Conservation (phyloP, 2,888 invertebrate genomes). For the Zaprionus obscuricornis region DNA sequence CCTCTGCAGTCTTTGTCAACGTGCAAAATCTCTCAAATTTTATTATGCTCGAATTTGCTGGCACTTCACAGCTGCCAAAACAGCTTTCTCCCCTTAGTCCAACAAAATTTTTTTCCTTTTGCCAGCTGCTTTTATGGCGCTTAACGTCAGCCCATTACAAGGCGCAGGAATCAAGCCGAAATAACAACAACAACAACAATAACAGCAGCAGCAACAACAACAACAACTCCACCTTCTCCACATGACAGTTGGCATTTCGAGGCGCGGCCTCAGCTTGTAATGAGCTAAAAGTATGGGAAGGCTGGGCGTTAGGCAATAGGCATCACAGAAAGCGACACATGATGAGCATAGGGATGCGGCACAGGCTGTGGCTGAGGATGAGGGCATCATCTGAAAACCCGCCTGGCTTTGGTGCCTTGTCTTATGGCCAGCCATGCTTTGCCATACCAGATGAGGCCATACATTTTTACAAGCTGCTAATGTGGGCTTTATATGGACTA, state of each 20-base stretch:
- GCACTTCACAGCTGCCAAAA: conserved; percentile 41
- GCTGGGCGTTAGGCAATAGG: too few species aligned
- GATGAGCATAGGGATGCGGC: conserved; percentile 30
- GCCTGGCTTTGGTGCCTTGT: conserved; percentile 36
- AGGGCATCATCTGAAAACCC: conserved; percentile 4
- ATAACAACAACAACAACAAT: too few species aligned
- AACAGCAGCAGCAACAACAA: conserved; percentile 9
- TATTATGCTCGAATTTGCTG: conserved; percentile 64
- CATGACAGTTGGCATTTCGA: conserved; percentile 58
- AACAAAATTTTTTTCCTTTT: neutral
- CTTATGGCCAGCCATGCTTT: conserved; percentile 20
- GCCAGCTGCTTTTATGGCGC: conserved; percentile 48
- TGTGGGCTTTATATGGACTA: conserved; percentile 46
- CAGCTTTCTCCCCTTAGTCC: neutral
- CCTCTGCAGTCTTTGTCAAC: conserved; percentile 48
- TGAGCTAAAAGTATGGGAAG: conserved; percentile 37
- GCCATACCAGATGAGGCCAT: conserved; percentile 48
- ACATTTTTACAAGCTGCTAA: conserved; percentile 72
- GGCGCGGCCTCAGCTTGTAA: conserved; percentile 51
- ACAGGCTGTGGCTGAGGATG: conserved; percentile 11
- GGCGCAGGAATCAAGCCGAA: conserved; percentile 32
- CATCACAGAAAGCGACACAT: too few species aligned
- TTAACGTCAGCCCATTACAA: conserved; percentile 48
- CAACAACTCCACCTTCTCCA: conserved; percentile 8
- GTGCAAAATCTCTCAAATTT: conserved; percentile 68